Conservation (phyloP, 2,888 invertebrate species). For the Sipha maydis region DNA sequence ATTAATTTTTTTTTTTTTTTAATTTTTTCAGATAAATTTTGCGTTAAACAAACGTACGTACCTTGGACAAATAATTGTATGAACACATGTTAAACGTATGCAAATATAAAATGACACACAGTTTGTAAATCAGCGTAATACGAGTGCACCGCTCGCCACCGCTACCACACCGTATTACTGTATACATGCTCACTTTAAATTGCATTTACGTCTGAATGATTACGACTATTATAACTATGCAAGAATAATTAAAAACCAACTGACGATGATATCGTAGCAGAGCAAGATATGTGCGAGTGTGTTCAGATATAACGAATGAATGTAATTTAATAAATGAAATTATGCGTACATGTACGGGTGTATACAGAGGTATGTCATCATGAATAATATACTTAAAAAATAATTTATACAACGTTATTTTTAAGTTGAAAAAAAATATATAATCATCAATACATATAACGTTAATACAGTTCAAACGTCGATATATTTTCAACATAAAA, state of each 20-base stretch:
- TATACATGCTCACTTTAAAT: constrained; percentile 13
- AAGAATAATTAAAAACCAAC: neutral
- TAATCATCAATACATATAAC: neutral
- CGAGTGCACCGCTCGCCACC: neutral
- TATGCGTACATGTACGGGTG: neutral
- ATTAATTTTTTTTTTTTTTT: neutral
- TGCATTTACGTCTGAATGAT: neutral
- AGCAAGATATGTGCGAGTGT: too few relatives aligned
- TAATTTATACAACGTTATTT: neutral
- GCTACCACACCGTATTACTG: too few relatives aligned
- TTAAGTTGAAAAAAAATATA: neutral
- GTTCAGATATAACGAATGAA: neutral
- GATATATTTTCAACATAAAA: neutral
- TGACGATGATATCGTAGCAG: neutral
- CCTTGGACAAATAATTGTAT: constrained; percentile 4
- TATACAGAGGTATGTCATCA: too few relatives aligned
- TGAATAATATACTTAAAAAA: neutral
- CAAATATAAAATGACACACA: constrained; percentile 27
- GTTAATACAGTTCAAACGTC: neutral
- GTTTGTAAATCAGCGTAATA: constrained; percentile 39
- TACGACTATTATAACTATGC: neutral
- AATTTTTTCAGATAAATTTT: constrained; percentile 11
- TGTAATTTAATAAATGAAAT: neutral
- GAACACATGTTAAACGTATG: constrained; percentile 21
- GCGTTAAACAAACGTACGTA: neutral